Conservation (phyloP, 2,797 vertebrate species). For the Sebastes melanostomus region DNA sequence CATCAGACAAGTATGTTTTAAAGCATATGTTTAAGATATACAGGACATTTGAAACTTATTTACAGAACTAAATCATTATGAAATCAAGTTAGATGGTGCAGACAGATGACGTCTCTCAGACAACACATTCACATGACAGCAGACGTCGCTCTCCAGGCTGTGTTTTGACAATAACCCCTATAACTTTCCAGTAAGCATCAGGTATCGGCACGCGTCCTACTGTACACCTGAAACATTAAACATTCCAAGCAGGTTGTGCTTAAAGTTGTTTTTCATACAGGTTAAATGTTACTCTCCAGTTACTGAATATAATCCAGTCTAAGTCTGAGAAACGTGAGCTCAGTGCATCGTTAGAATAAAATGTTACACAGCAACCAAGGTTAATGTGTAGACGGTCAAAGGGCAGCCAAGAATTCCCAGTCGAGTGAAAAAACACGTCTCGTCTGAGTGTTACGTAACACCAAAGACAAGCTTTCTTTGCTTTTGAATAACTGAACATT, state of each 20-base stretch:
- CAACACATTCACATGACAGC: background rate
- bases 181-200: slow-evolving; percentile 34
- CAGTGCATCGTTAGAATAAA: background rate
- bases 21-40: background rate
- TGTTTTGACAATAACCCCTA: slow-evolving; percentile 27
- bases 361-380: slow-evolving; percentile 1
- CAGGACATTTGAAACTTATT: background rate
- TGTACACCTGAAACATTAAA: background rate
- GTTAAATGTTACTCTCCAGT: background rate
- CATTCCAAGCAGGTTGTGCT: background rate
- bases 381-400: background rate
- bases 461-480: background rate
- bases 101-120: background rate
- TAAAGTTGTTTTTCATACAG: background rate
- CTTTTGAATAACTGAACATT: background rate
- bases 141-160: background rate
- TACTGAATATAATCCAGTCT: background rate
- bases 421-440: background rate
- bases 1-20: background rate
- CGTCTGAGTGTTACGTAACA: background rate
- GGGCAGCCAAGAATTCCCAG: background rate
- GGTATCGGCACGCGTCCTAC: background rate
- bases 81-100: background rate
- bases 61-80: background rate
- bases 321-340: background rate